Conservation (phyloP, 2,113 vertebrate genomes). For the Mellivora capensis region DNA sequence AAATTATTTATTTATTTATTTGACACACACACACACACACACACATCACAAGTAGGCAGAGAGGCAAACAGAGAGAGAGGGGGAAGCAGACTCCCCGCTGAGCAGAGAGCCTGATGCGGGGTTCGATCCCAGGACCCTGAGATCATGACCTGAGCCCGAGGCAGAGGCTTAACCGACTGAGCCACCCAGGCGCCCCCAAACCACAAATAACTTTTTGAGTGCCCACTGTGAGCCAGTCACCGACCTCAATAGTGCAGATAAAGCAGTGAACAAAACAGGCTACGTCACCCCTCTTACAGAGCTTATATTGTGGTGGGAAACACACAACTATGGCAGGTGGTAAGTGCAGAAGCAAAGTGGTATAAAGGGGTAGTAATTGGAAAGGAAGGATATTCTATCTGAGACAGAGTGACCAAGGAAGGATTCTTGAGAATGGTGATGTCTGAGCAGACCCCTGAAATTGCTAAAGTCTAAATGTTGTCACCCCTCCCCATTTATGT, state of each 20-base stretch:
- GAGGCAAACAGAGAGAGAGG: too few species aligned
- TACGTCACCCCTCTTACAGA: background rate
- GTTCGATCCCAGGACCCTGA: too few species aligned
- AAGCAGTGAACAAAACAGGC: background rate
- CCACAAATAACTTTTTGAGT: background rate
- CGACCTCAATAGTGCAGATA: background rate
- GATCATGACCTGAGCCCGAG: too few species aligned
- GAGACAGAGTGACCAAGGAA: background rate
- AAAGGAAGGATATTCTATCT: background rate
- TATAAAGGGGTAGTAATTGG: background rate
- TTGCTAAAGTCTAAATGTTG: background rate
- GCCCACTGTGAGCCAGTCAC: background rate
- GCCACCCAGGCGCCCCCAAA: background rate
- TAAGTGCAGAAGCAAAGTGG: background rate
- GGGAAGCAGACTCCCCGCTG: too few species aligned
- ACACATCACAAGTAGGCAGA: too few species aligned
- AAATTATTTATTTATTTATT: too few species aligned
- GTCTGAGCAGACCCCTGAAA: background rate
- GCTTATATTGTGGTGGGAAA: fast-evolving
- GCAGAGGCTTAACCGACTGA: too few species aligned
- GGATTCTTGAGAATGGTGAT: background rate
- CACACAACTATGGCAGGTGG: fast-evolving
- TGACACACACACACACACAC: too few species aligned
- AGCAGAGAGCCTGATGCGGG: too few species aligned
- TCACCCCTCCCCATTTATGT: background rate